Evolutionary conservation across 2,113 vertebrate species (phyloP).

Genomic region (Chaenogobius annularis): DNA sequence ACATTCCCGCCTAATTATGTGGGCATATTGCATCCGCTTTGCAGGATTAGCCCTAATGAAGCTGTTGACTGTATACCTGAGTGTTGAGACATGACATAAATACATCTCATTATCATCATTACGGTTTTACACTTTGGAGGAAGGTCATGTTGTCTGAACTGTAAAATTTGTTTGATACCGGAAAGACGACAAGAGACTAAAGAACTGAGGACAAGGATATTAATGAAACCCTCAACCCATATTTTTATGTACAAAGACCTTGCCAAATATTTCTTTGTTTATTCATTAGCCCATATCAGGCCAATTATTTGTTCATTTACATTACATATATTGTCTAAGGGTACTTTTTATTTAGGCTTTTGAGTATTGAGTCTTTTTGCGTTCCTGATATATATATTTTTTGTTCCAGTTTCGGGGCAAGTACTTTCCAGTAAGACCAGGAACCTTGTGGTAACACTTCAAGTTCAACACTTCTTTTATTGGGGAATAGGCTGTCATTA

Average conservation of each 20-base stretch:
- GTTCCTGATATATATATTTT: no score
- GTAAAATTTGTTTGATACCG: slow-evolving; percentile 4
- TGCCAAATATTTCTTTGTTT: neutral
- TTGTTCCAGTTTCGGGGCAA: no score
- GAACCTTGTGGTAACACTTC: no score
- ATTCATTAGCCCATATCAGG: no score
- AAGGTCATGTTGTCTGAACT: slow-evolving; percentile 14
- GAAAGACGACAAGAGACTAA: neutral
- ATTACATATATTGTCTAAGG: no score
- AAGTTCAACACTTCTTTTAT: no score
- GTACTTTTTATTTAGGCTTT: no score
- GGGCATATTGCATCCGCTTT: slow-evolving; percentile 50
- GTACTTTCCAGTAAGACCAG: no score
- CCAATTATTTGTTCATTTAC: no score
- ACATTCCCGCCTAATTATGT: slow-evolving; percentile 53
- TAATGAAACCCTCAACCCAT: neutral
- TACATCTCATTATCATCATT: slow-evolving; percentile 63
- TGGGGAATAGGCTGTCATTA: no score
- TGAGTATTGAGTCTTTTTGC: no score
- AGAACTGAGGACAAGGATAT: neutral
- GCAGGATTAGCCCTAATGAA: slow-evolving; percentile 67
- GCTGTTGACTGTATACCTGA: slow-evolving; percentile 52
- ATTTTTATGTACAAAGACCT: neutral
- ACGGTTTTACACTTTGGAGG: slow-evolving; percentile 28
- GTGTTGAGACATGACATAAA: slow-evolving; percentile 53